These are phyloP conservation scores for Callimorpha dominula DNA, from an alignment of 2,888 invertebrate species.

Conservation along the genomic window DNA sequence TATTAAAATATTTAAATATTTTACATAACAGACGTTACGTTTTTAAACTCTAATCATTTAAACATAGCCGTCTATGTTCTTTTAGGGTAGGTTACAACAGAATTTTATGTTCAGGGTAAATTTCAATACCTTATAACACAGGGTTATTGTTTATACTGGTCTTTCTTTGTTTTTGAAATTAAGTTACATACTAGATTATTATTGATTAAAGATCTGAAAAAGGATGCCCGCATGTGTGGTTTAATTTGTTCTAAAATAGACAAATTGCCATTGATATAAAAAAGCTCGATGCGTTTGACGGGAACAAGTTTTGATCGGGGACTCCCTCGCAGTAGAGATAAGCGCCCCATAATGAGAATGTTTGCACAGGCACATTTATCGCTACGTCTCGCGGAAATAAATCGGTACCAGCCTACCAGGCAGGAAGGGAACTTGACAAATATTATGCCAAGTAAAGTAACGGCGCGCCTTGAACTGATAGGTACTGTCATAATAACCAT, in stretches of 20 bases:
- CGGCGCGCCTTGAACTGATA: constrained; percentile 3
- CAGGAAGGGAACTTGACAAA: constrained; percentile 84
- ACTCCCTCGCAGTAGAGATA: constrained; percentile 73
- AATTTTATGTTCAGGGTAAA: background rate
- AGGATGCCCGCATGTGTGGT: background rate
- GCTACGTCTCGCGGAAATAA: constrained; percentile 79
- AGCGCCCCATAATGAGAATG: constrained; percentile 73
- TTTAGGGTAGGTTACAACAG: background rate
- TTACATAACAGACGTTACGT: background rate
- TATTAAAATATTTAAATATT: too few relatives aligned
- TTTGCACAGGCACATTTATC: constrained; percentile 80
- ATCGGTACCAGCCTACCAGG: constrained; percentile 70
- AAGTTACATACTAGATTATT: background rate
- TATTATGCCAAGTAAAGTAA: constrained; percentile 50
- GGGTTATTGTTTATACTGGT: background rate
- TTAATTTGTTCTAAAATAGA: background rate
- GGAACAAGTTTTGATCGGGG: constrained; percentile 57
- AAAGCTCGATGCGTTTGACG: constrained; percentile 31
- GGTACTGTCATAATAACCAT: background rate
- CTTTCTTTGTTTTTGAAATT: background rate
- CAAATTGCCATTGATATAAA: background rate
- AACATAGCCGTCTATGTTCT: background rate
- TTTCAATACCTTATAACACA: background rate
- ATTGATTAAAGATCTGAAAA: background rate
- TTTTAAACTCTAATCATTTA: background rate